Percentiles rank a stretch among this genome's conserved stretches.
Evolutionary conservation across 1,140 invertebrate species (phyloP).

Genomic region (Doryteuthis pealeii): DNA sequence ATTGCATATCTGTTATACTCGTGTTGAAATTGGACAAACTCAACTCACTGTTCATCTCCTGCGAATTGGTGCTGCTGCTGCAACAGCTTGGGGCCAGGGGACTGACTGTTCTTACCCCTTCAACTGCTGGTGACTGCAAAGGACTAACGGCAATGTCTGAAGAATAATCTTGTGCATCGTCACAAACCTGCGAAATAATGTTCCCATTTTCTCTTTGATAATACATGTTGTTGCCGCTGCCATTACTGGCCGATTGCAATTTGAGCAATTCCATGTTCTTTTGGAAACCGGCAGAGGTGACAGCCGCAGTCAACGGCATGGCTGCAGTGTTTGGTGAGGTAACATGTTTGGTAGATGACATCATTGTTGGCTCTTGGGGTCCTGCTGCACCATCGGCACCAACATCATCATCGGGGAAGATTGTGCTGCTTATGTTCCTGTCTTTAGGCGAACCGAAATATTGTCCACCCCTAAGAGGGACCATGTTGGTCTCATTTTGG

Average conservation of each 20-base stretch:
- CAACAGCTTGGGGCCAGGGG: conserved; percentile 32
- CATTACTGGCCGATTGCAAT: not conserved
- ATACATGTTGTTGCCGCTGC: not conserved
- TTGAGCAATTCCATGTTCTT: not conserved
- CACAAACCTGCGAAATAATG: not conserved
- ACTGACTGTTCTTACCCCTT: conserved; percentile 34
- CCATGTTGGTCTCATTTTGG: too few species aligned
- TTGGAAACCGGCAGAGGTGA: too few species aligned
- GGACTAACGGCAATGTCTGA: not conserved
- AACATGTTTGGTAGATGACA: not conserved
- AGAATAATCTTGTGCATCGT: not conserved
- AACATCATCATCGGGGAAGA: not conserved
- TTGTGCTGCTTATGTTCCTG: too few species aligned
- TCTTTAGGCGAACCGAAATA: too few species aligned
- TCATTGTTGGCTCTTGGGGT: not conserved
- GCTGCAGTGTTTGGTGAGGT: not conserved
- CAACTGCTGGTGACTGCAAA: conserved; percentile 21
- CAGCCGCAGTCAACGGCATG: not conserved
- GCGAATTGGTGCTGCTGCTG: conserved; percentile 12
- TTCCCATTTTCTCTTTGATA: not conserved
- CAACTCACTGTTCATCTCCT: conserved; percentile 45
- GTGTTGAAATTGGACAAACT: conserved; percentile 37
- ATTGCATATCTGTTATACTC: conserved; percentile 27
- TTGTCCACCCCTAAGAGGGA: too few species aligned
- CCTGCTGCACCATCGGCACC: not conserved